Evolutionary conservation across 2,888 invertebrate genomes (phyloP).

Genomic region (Chromoteleia sp.): DNA sequence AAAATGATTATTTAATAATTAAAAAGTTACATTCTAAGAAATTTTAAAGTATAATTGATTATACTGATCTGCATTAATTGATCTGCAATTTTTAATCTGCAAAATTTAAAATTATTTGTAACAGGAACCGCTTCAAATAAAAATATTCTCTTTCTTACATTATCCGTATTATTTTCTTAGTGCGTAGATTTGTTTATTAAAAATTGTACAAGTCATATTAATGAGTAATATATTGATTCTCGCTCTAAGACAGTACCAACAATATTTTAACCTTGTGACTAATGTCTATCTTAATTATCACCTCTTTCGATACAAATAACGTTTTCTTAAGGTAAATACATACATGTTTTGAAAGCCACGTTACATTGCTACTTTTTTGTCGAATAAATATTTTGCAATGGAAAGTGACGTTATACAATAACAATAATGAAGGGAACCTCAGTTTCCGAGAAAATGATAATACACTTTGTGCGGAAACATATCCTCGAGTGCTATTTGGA

Average conservation of each 20-base stretch:
- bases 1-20: too few species aligned
- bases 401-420: not conserved
- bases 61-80: too few species aligned
- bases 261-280: conserved; percentile 28
- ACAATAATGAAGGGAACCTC: not conserved
- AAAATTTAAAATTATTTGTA: too few species aligned
- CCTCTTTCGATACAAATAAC: not conserved
- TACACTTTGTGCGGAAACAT: not conserved
- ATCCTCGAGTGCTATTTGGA: conserved; percentile 20
- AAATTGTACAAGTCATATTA: conserved; percentile 7
- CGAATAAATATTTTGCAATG: too few species aligned
- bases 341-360: conserved; percentile 4
- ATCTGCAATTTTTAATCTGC: too few species aligned
- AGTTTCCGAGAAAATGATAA: not conserved
- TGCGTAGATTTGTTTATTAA: too few species aligned
- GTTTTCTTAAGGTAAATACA: conserved; percentile 38
- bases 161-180: too few species aligned
- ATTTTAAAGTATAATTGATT: too few species aligned
- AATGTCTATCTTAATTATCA: conserved; percentile 44
- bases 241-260: not conserved
- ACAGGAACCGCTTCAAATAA: too few species aligned
- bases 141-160: too few species aligned
- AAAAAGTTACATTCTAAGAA: too few species aligned
- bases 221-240: conserved; percentile 6
- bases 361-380: not conserved